These are phyloP conservation scores for Cynopterus brachyotis DNA, from an alignment of 2,113 vertebrate genomes.

Conservation along the genomic window DNA sequence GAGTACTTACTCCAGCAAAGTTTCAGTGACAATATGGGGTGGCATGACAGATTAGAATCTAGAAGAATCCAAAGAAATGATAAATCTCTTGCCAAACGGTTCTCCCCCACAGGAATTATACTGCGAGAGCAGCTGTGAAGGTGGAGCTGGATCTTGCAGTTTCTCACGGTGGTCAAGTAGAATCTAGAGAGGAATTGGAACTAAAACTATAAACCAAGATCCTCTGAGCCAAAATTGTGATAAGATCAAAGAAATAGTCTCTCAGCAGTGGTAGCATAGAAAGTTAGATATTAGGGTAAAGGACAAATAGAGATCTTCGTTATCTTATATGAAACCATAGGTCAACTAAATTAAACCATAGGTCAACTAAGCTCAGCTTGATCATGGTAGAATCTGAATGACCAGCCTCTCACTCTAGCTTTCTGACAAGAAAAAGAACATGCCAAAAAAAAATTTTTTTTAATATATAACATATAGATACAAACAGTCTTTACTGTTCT, in stretches of 20 bases:
- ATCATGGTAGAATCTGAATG: not conserved
- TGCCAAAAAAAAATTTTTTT: not conserved
- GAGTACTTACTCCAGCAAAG: not conserved
- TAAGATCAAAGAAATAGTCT: not conserved
- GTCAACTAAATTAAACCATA: not conserved
- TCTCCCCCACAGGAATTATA: not conserved
- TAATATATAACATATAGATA: too few relatives aligned
- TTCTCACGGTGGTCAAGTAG: not conserved
- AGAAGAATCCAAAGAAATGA: conserved; percentile 31
- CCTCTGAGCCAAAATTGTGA: not conserved
- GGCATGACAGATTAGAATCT: conserved; percentile 49
- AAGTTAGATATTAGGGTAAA: not conserved
- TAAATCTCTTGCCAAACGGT: not conserved
- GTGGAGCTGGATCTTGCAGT: not conserved
- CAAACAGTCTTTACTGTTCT: not conserved
- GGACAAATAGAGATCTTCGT: not conserved
- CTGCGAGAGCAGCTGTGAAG: not conserved
- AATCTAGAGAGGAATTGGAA: not conserved
- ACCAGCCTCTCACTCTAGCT: not conserved
- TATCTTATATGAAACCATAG: not conserved
- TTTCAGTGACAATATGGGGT: conserved; percentile 28
- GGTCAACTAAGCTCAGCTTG: not conserved
- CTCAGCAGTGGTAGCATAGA: not conserved
- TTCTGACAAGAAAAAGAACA: not conserved
- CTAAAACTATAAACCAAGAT: not conserved